These are phyloP conservation scores for Apteryx owenii DNA, from an alignment of 2,113 vertebrate genomes.

Conservation along the genomic window DNA sequence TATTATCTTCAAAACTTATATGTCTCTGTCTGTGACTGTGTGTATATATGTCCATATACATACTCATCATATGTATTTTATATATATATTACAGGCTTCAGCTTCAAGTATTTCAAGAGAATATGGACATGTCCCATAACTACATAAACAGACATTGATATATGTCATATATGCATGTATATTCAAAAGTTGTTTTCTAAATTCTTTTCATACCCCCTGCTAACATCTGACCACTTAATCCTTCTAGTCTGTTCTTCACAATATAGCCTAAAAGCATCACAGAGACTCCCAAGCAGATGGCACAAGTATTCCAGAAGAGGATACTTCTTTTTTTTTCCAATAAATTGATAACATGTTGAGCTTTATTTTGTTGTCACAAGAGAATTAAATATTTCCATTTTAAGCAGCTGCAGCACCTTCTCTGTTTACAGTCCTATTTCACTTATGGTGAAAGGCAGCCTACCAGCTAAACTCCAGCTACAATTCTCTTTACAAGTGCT, in stretches of 20 bases:
- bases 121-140: not conserved
- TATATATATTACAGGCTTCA: not conserved
- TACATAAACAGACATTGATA: not conserved
- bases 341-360: not conserved
- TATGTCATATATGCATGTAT: not conserved
- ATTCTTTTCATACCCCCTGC: not conserved
- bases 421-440: conserved; percentile 66
- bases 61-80: not conserved
- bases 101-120: not conserved
- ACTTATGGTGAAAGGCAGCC: conserved; percentile 54
- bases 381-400: conserved; percentile 54
- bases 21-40: not conserved
- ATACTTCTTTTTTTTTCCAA: not conserved
- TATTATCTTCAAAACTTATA: not conserved
- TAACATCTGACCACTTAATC: conserved; percentile 1
- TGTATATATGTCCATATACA: not conserved
- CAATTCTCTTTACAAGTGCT: conserved; percentile 65
- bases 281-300: conserved; percentile 28
- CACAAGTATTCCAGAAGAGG: conserved; percentile 19
- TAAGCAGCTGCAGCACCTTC: conserved; percentile 56
- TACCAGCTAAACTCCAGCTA: conserved; percentile 68
- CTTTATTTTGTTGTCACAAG: conserved; percentile 7
- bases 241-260: conserved; percentile 16
- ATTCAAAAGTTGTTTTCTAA: not conserved
- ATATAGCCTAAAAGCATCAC: conserved; percentile 24